Conservation (phyloP, 37 sponge, comb jelly and placozoan genomes). For the Theonella swinhoei region DNA sequence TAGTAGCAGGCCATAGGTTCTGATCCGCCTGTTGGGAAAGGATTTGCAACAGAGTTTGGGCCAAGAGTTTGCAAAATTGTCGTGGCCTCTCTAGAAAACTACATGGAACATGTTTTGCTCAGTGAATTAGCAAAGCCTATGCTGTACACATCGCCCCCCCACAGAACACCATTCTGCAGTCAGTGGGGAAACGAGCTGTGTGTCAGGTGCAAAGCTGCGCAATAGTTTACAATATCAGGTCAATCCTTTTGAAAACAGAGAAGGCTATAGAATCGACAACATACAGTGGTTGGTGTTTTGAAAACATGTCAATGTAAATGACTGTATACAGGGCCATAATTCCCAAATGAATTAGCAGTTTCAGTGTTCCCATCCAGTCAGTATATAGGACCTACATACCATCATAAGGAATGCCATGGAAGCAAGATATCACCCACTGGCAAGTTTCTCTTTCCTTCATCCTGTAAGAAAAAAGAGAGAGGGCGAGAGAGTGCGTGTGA, state of each 20-base stretch:
- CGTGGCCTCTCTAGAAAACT: neutral
- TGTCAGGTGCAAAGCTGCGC: no score
- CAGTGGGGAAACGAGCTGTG: no score
- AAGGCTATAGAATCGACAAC: no score
- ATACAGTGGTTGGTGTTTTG: no score
- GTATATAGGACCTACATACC: neutral
- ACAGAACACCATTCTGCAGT: no score
- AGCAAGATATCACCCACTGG: constrained; percentile 40
- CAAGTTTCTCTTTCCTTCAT: constrained; percentile 21
- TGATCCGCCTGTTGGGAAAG: neutral
- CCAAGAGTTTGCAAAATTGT: neutral
- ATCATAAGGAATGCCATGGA: constrained; percentile 18
- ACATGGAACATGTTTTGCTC: neutral
- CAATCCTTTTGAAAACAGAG: neutral
- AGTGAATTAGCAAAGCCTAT: neutral
- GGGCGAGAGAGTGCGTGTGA: neutral
- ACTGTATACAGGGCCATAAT: neutral
- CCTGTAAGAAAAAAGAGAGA: constrained; percentile 27
- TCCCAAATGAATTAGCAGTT: neutral
- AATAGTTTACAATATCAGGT: neutral
- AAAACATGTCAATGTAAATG: no score
- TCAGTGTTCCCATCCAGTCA: neutral
- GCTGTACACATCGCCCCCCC: neutral
- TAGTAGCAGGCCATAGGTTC: neutral
- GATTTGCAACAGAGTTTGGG: neutral